Evolutionary conservation across 23 tunicate species (phyloP), one percentile per base, ranked within the genome.

Genomic region (Styela plicata): DNA sequence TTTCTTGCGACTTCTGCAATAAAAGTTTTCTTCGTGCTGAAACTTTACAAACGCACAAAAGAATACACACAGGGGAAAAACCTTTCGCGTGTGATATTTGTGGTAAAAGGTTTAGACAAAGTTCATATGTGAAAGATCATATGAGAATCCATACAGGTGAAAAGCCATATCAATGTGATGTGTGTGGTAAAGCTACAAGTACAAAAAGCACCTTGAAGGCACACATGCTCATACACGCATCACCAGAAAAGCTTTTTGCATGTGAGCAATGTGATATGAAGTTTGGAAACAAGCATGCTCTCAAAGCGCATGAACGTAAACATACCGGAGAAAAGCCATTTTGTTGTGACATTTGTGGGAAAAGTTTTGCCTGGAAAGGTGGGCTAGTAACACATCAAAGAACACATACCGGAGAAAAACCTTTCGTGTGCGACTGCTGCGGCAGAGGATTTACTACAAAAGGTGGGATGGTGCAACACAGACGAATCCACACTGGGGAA

Each of bases 401-500:
- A 44, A 44, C 57, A 44, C 57, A 44, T 13, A 44, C 57, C 7
- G 57, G 57, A 5, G 57, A 44, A 44, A 44, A 44, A 44, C 57
- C 57, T 5, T 44, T 44, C 13, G 57, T 44, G 13, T 44, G 57
- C 13, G 57, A 44, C 13, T 44, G 7, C 13, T 44, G 57, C 13
- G 57, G 57, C 13, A 44, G 57, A 13, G 57, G 57, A 13, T 44
- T 44, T 13, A 44, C 57, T 13, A 44, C 57, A 7, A 44, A 44
- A 44, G 57, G 57, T 5, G 57, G 57, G 7, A 44, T 90, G 84
- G 85, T 85, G 66, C 86, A 89, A 24, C 96, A 90, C 74, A 89
- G 85, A 35, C 70, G 89, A n/a, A 90, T 75, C 16, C 96, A 90
- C 74, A 74, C 96, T 30, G 74, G 79, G 20, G 89, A 85, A 32